Percentiles rank a stretch among this genome's conserved stretches.
phyloP scores from a whole-genome alignment of 2,113 vertebrate species.

The Vulpes vulpes region DNA sequence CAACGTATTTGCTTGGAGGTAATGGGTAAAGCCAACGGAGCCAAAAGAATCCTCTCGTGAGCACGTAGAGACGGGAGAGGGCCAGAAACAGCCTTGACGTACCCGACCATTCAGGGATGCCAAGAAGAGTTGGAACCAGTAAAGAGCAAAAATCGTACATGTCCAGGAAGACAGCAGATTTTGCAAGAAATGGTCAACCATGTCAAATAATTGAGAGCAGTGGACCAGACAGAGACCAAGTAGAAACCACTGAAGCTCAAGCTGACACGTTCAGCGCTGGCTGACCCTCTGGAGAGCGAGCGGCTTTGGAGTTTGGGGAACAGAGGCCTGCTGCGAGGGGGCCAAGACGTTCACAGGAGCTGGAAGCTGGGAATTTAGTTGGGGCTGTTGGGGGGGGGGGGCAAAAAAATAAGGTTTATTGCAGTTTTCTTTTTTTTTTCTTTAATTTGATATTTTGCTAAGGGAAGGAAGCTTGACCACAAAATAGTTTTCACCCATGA shows the following conservation, averaged over 20 bases:
- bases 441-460: constrained; percentile 1
- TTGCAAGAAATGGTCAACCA: not conserved
- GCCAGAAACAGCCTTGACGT: not conserved
- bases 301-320: not conserved
- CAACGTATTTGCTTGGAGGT: not conserved
- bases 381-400: not conserved
- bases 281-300: not conserved
- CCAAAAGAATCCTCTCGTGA: not conserved
- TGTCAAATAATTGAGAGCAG: not conserved
- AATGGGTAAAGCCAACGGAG: not conserved
- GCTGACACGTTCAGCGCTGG: not conserved
- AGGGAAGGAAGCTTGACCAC: not conserved
- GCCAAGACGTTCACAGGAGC: not conserved
- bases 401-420: not conserved
- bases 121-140: not conserved
- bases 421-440: not conserved
- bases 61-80: not conserved
- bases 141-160: not conserved
- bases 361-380: not conserved
- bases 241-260: not conserved
- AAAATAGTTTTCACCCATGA: not conserved
- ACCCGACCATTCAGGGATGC: not conserved
- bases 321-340: rapidly evolving
- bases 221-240: not conserved
- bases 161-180: not conserved